Conservation (phyloP, 2,888 invertebrate genomes). For the Epinotia demarniana region DNA sequence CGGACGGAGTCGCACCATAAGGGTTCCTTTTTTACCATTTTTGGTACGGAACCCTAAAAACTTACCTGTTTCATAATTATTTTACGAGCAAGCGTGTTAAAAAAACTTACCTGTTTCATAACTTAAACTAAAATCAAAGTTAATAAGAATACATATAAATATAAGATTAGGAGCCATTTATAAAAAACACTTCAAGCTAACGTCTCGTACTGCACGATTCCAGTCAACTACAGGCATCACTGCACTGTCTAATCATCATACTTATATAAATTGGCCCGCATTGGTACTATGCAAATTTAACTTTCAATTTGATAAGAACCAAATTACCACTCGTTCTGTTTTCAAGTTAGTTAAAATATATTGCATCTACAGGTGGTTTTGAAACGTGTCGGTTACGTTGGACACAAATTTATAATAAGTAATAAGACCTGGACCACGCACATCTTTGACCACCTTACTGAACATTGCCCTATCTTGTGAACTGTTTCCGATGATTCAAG, state of each 20-base stretch:
- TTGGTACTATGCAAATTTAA: conserved; percentile 34
- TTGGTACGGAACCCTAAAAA: too few relatives aligned
- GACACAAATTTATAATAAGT: too few relatives aligned
- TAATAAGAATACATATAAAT: conserved; percentile 1
- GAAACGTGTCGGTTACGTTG: too few relatives aligned
- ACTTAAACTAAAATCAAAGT: not conserved
- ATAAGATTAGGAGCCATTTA: conserved; percentile 3
- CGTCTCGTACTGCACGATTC: not conserved
- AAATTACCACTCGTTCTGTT: conserved; percentile 19
- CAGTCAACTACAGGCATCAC: not conserved
- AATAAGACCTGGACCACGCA: too few relatives aligned
- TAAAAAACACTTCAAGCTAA: not conserved
- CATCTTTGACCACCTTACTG: too few relatives aligned
- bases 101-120: conserved; percentile 20
- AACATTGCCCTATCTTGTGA: too few relatives aligned
- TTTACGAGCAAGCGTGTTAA: conserved; percentile 1
- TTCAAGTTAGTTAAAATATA: conserved; percentile 14
- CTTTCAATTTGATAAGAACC: conserved; percentile 27
- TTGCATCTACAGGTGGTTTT: not conserved
- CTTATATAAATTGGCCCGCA: conserved; percentile 30
- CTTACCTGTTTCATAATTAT: conserved; percentile 21
- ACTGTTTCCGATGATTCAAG: too few relatives aligned
- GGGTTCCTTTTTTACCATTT: too few relatives aligned
- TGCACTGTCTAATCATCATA: conserved; percentile 4
- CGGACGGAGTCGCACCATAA: too few relatives aligned